Evolutionary conservation across 2,113 vertebrate species (phyloP).

Genomic region (Melospiza melodia): DNA sequence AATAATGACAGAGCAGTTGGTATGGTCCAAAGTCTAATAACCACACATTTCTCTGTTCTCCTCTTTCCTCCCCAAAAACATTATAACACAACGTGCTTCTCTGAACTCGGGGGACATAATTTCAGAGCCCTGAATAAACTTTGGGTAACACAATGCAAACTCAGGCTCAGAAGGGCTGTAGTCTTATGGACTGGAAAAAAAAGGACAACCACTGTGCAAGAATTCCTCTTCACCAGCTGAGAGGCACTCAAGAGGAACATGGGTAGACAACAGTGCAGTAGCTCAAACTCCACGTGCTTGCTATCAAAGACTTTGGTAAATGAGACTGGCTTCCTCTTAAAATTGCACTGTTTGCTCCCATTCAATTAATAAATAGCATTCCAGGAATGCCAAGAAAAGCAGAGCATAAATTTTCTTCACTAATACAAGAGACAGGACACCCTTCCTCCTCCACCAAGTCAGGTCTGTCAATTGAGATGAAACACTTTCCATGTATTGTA

Average conservation of each 20-base stretch:
- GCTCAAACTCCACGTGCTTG: background rate
- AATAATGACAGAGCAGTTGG: background rate
- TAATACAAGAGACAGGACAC: background rate
- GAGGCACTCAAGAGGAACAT: background rate
- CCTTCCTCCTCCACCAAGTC: background rate
- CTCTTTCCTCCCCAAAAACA: background rate
- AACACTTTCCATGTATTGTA: background rate
- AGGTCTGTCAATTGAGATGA: background rate
- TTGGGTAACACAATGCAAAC: background rate
- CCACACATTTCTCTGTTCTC: background rate
- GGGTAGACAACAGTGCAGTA: too few relatives aligned
- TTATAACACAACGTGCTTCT: background rate
- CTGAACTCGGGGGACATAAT: fast-evolving
- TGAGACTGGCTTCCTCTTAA: background rate
- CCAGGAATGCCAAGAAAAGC: background rate
- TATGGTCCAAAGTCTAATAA: background rate
- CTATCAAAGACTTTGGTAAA: background rate
- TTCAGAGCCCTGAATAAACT: background rate
- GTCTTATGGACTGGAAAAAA: background rate
- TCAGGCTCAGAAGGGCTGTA: background rate
- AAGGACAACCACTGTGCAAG: background rate
- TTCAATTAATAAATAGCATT: background rate
- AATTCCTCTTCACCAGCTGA: background rate
- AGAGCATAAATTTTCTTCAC: background rate
- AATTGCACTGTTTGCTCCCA: background rate